phyloP scores from a whole-genome alignment of 2,888 invertebrate species.

The Oxycera nigricornis region DNA sequence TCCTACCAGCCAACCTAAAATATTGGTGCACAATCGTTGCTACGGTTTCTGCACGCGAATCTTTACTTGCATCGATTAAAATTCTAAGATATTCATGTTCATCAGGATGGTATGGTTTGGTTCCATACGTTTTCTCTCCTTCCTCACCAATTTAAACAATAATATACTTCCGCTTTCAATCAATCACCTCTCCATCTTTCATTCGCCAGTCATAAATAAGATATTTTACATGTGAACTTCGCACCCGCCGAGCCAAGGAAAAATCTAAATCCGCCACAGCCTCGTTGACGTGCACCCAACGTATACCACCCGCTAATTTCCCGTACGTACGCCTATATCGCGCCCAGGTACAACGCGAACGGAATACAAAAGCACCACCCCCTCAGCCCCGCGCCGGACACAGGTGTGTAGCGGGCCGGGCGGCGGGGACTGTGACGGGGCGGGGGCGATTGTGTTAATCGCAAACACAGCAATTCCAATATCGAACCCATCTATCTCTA shows the following conservation, averaged over 20 bases:
- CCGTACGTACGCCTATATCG: neutral
- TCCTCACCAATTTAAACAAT: no score
- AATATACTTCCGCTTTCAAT: neutral
- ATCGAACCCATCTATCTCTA: slow-evolving; percentile 2
- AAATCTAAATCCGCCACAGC: neutral
- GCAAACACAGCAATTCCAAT: slow-evolving; percentile 15
- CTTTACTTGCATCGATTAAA: no score
- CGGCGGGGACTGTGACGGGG: no score
- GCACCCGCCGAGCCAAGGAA: neutral
- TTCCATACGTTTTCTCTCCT: no score
- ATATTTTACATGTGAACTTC: neutral
- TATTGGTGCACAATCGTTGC: no score
- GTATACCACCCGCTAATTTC: slow-evolving; percentile 24
- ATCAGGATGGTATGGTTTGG: no score
- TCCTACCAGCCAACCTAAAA: no score
- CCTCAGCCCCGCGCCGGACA: neutral
- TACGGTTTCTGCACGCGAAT: no score
- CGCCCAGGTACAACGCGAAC: neutral
- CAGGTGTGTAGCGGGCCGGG: neutral
- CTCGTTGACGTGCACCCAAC: slow-evolving; percentile 4
- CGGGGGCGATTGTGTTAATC: neutral
- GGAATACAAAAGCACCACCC: neutral
- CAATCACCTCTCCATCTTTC: neutral
- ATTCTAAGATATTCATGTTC: no score
- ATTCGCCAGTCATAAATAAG: neutral